Conservation (phyloP, 2,113 vertebrate genomes). For the Piaya cayana region DNA sequence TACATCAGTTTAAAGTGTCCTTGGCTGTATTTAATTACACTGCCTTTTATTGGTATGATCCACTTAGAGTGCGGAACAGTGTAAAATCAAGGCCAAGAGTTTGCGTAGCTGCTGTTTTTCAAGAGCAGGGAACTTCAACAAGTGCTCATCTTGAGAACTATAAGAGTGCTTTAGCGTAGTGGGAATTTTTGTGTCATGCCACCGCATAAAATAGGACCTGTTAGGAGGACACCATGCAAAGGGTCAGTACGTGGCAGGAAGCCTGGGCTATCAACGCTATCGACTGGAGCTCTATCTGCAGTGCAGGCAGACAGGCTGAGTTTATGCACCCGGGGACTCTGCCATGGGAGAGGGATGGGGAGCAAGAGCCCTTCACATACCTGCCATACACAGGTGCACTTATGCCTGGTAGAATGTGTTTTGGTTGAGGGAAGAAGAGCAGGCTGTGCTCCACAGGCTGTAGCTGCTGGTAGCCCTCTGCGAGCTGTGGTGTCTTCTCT, state of each 20-base stretch:
- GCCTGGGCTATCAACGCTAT: not conserved
- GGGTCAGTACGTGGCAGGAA: not conserved
- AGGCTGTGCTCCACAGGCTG: not conserved
- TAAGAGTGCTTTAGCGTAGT: not conserved
- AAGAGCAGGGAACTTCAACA: not conserved
- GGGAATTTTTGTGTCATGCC: not conserved
- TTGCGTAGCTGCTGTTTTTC: not conserved
- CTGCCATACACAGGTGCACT: not conserved
- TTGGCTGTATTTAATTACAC: not conserved
- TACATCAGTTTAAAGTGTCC: not conserved
- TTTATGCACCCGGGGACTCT: too few species aligned
- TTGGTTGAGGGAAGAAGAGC: not conserved
- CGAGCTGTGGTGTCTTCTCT: not conserved
- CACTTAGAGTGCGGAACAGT: not conserved
- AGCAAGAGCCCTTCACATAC: not conserved
- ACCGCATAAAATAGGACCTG: not conserved
- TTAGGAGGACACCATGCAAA: not conserved
- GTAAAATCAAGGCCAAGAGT: not conserved
- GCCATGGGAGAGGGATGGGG: not conserved
- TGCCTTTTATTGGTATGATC: not conserved
- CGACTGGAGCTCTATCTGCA: not conserved
- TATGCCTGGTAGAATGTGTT: not conserved
- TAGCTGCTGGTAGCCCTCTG: not conserved
- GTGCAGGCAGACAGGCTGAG: not conserved
- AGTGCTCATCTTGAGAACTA: conserved; percentile 20